Evolutionary conservation across 2,888 invertebrate genomes (phyloP).

Genomic region (Platycheirus albimanus): DNA sequence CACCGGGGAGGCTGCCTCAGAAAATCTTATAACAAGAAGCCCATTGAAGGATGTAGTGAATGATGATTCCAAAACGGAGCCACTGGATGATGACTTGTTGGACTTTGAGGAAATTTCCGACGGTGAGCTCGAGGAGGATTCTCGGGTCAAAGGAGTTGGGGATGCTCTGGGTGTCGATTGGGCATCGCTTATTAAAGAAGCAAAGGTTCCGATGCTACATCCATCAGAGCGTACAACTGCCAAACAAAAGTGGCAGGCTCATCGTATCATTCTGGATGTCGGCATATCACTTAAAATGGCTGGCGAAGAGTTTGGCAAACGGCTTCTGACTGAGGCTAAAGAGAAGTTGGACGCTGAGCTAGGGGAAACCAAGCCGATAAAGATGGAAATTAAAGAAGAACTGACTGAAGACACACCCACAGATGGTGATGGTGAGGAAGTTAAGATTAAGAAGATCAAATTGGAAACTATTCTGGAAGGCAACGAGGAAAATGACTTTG

Average conservation of each 20-base stretch:
- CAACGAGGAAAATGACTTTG: conserved; percentile 63
- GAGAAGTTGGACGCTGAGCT: conserved; percentile 78
- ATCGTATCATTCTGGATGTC: conserved; percentile 90
- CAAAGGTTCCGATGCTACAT: conserved; percentile 81
- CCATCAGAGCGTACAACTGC: conserved; percentile 83
- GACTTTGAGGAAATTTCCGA: conserved; percentile 96
- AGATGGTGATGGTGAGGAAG: conserved; percentile 79
- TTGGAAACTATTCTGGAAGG: conserved; percentile 28
- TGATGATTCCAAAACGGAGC: conserved; percentile 54
- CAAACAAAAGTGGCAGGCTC: conserved; percentile 91
- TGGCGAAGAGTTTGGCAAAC: conserved; percentile 86
- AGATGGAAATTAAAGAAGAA: conserved; percentile 56
- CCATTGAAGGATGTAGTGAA: conserved; percentile 74
- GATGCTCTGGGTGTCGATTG: conserved; percentile 98
- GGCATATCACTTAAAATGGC: conserved; percentile 92
- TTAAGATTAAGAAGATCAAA: conserved; percentile 76
- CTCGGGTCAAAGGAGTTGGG: conserved; percentile 88
- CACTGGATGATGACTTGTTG: conserved; percentile 83
- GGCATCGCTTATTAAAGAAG: conserved; percentile 94
- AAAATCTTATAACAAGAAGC: conserved; percentile 58
- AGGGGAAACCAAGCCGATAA: conserved; percentile 62
- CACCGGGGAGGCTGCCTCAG: conserved; percentile 5
- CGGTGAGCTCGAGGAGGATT: conserved; percentile 94
- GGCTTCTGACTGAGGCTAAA: conserved; percentile 81
- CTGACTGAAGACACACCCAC: conserved; percentile 76